Conservation (phyloP, 2,797 vertebrate species). For the Mormyrops attenuatus region DNA sequence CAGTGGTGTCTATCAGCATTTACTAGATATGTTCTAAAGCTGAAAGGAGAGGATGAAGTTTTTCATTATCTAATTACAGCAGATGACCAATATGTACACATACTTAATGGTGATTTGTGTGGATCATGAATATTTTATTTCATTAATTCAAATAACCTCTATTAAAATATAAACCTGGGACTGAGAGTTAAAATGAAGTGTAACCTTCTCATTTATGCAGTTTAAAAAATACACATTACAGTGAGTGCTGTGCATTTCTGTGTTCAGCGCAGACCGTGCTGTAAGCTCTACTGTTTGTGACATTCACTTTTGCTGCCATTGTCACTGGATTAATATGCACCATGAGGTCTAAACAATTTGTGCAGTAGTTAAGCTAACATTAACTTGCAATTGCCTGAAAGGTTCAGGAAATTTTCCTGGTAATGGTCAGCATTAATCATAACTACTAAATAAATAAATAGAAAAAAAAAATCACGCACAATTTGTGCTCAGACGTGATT, state of each 20-base stretch:
- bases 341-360: not conserved
- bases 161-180: not conserved
- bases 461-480: not conserved
- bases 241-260: not conserved
- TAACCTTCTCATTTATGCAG: not conserved
- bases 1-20: not conserved
- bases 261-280: not conserved
- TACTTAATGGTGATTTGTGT: not conserved
- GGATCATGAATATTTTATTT: conserved; percentile 9
- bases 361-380: not conserved
- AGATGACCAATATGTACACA: not conserved
- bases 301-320: not conserved
- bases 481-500: not conserved
- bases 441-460: not conserved
- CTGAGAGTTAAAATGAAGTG: not conserved
- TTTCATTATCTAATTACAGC: conserved; percentile 16
- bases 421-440: not conserved
- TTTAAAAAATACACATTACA: not conserved
- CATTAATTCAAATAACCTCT: not conserved
- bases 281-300: not conserved
- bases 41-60: not conserved
- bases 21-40: not conserved
- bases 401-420: not conserved
- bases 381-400: not conserved
- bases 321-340: not conserved